phyloP scores from a whole-genome alignment of 2,888 invertebrate genomes.

The Helleia helle region DNA sequence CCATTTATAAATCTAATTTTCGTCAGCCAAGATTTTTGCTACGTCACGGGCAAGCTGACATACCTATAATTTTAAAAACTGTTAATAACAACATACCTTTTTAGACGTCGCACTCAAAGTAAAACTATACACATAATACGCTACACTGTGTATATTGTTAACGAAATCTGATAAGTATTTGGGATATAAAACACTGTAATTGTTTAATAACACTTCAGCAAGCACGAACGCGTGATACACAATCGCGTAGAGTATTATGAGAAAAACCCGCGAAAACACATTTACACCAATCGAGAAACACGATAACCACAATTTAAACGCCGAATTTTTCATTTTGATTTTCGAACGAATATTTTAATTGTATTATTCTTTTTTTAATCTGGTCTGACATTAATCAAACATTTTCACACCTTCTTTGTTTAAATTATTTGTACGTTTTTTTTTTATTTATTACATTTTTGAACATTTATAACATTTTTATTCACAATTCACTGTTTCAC shows the following conservation, averaged over 20 bases:
- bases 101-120: slow-evolving; percentile 30
- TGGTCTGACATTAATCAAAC: no score
- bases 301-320: slow-evolving; percentile 13
- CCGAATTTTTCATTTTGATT: slow-evolving; percentile 13
- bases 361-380: neutral
- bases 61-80: no score
- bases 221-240: slow-evolving; percentile 55
- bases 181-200: slow-evolving; percentile 48
- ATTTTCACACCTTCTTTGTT: neutral
- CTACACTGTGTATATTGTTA: slow-evolving; percentile 22
- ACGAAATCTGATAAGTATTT: slow-evolving; percentile 41
- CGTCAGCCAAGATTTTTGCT: no score
- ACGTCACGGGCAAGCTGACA: no score
- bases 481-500: neutral
- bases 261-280: slow-evolving; percentile 38
- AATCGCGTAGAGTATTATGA: slow-evolving; percentile 46
- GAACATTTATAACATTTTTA: neutral
- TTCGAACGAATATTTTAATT: neutral
- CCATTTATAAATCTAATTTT: no score
- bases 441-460: neutral
- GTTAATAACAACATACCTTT: slow-evolving; percentile 47
- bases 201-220: slow-evolving; percentile 53
- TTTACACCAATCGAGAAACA: slow-evolving; percentile 42
- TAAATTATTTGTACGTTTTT: neutral
- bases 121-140: slow-evolving; percentile 22